A percentile compares a stretch with the other conserved stretches of the same genome.
Evolutionary conservation across 2,797 vertebrate genomes (phyloP).

Genomic region (Acestrorhynchus altus): DNA sequence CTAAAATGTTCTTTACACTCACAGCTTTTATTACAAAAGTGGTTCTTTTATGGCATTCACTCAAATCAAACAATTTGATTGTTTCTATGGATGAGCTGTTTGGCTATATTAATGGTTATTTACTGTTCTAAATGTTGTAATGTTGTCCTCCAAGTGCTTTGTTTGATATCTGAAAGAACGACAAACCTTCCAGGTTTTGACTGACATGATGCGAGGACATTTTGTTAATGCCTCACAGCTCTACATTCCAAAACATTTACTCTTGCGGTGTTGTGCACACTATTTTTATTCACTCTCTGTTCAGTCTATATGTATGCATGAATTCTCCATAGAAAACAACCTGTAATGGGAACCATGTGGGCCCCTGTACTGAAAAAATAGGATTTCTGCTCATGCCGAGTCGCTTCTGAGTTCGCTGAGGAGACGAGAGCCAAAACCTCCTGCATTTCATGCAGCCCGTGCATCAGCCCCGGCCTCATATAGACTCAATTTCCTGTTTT

Average conservation of each 20-base stretch:
- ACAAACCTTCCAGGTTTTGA: constrained; percentile 26
- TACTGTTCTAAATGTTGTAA: not conserved
- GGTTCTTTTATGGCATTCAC: too few species aligned
- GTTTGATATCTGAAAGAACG: constrained; percentile 16
- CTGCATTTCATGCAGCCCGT: constrained; percentile 42
- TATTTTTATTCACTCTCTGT: constrained; percentile 50
- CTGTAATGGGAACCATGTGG: constrained; percentile 61
- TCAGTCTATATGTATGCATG: constrained; percentile 50
- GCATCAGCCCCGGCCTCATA: constrained; percentile 58
- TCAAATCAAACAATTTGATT: too few species aligned
- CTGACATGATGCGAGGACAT: constrained; percentile 31
- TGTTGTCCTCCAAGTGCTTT: not conserved
- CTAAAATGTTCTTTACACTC: too few species aligned
- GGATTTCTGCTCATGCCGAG: constrained; percentile 54
- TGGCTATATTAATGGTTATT: not conserved
- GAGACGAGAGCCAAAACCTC: constrained; percentile 64
- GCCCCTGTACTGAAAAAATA: constrained; percentile 48
- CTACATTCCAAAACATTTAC: constrained; percentile 49
- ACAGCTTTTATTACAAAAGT: too few species aligned
- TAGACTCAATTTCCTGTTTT: constrained; percentile 81
- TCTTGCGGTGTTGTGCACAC: constrained; percentile 43
- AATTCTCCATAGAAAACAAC: constrained; percentile 61
- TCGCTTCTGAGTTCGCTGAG: constrained; percentile 56
- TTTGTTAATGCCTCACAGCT: constrained; percentile 52
- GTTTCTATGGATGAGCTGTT: not conserved